Base-by-base conservation (phyloP, 2,797 vertebrate species). In the Dicrostonyx torquatus region DNA sequence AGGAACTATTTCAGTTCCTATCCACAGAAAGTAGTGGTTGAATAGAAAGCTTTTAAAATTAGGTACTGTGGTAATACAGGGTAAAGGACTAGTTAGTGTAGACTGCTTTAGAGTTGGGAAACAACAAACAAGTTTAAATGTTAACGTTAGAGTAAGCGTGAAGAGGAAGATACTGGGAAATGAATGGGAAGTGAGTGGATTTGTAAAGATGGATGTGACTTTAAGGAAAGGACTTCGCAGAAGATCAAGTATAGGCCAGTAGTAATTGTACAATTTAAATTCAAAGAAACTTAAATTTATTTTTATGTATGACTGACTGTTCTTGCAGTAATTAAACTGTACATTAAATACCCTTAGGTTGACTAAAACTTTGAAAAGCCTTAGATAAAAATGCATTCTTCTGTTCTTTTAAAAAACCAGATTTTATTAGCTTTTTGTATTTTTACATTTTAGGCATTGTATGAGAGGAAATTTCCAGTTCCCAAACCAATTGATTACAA, bases 401-500 rank as follows among this genome's bases (percentile, higher is more conserved):
- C 78, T 86, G 84, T 15, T 91, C 85, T 37, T 83, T 92, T 85
- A 34, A 78, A 78, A 85, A 92, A 86, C 11, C 72, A 95, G 31
- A 1, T 60, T 26, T 96, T 76, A 17, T 95, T 98, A 97, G 90
- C 96, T 97, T 96, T 97, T 48, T 50, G 4, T 92, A 4, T 89
- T 95, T 91, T 97, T 37, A 53, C 94, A 26, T 95, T 93, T 62
- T 96, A 99, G 99, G 99, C 98, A 2, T 97, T 99, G 95, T 98
- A 99, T 97, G 99, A 99, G 53, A 98, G 98, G 97, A 98, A 99
- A 90, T 99, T 99, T 98, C 99, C 99, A 78, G 99, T 99, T 97
- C 99, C 99, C 76, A 99, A 99, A 97, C 99, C 99, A 90, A 93
- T 99, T 95, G 99, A 99, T 98, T 99, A 99, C 96, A 99, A 99